Evolutionary conservation across 92 coral and sea anemone genomes (phyloP), one percentile per base, ranked within the genome.

Genomic region (Bergia puertoricense): DNA sequence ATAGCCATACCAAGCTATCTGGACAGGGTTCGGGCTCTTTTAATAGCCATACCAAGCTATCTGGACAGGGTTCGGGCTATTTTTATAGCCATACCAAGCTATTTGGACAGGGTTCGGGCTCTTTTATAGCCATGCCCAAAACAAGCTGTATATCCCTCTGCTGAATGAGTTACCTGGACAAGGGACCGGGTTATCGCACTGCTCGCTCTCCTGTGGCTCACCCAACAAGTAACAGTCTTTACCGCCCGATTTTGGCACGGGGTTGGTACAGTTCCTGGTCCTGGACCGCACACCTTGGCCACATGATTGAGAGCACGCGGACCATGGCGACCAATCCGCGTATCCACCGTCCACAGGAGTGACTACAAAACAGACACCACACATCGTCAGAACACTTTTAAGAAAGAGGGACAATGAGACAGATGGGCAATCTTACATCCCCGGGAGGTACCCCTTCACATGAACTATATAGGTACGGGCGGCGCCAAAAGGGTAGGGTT

Each of bases 271-370:
- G 93, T 94, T 96, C 39, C 99, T 90, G 42, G 93, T 90, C 42
- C 98, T 95, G 15, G 98, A 95, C 77, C 94, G 94, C 51, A 93
- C 88, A 0, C 99, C 99, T 16, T 92, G 93, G 43, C 96, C 98
- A 86, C 99, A 97, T 6, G 95, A 85, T 87, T 88, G 93, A 22
- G 99, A 97, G 89, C 99, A 97, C 0, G 66, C 48, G 59, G 99
- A 89, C 99, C 99, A 97, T 20, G 90, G 56, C 0, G 99, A 97
- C 99, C 99, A 97, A 42, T 94, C 89, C 57, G 96, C 94, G 74
- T 91, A 97, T 5, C 93, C 93, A n/a, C 99, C 99, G 79, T 95
- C 90, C 16, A 97, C 79, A 50, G 99, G 99, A 74, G 91, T 85
- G 56, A 92, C 99, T 97, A 43, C 13, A 81, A 76, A 14, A 44